phyloP scores from a whole-genome alignment of 2,113 vertebrate species.

The Cebidichthys violaceus region DNA sequence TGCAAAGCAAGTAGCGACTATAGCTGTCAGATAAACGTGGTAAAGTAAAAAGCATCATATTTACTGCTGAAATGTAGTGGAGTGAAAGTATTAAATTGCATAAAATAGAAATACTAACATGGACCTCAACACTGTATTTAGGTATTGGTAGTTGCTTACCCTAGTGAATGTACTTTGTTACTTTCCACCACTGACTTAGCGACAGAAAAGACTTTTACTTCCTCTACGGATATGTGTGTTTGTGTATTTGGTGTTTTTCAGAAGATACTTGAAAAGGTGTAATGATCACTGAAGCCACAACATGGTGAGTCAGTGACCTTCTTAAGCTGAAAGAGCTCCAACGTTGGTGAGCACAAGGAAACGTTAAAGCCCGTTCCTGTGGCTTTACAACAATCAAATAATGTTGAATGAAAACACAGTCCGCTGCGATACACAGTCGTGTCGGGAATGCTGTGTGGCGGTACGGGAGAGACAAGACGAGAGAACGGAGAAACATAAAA shows the following conservation, averaged over 20 bases:
- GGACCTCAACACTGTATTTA: neutral
- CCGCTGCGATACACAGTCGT: neutral
- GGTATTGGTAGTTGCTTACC: neutral
- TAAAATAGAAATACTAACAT: neutral
- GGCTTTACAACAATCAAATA: slow-evolving; percentile 11
- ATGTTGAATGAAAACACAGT: slow-evolving; percentile 7
- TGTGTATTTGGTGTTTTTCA: neutral
- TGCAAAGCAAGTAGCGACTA: neutral
- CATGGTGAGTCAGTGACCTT: slow-evolving; percentile 1
- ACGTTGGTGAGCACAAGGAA: neutral
- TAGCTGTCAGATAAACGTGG: neutral
- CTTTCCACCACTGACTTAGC: neutral
- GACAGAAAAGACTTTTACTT: neutral
- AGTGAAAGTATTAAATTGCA: neutral
- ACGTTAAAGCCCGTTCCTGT: neutral
- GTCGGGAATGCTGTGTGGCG: neutral
- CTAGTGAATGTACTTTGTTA: neutral
- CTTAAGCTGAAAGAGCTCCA: slow-evolving; percentile 12
- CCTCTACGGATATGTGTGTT: neutral
- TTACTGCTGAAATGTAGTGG: no score
- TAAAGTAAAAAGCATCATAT: neutral
- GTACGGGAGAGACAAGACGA: neutral
- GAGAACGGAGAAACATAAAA: slow-evolving; percentile 19
- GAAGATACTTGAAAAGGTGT: neutral
- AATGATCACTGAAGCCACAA: neutral